Evolutionary conservation across 2,888 invertebrate genomes (phyloP).

Genomic region (Boloria selene): DNA sequence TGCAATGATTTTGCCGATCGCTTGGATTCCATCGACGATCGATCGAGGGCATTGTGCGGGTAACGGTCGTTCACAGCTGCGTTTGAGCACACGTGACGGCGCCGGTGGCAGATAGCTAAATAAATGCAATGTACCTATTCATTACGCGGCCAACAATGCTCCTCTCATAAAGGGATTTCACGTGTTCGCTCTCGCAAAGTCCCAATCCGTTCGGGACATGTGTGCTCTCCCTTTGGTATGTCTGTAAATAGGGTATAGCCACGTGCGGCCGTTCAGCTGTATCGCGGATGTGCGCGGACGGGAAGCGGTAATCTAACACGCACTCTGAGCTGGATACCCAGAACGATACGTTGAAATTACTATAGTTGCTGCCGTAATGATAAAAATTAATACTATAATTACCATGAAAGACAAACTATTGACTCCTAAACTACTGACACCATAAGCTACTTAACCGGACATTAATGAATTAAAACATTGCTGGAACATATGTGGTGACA

Average conservation of each 20-base stretch:
- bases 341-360: conserved; percentile 46
- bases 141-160: conserved; percentile 78
- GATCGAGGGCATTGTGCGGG: conserved; percentile 82
- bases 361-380: conserved; percentile 20
- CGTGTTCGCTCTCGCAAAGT: conserved; percentile 79
- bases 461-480: conserved; percentile 78
- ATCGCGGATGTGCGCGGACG: conserved; percentile 78
- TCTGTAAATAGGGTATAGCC: conserved; percentile 82
- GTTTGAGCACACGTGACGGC: conserved; percentile 76
- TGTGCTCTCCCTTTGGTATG: conserved; percentile 78
- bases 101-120: conserved; percentile 81
- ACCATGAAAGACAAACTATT: neutral
- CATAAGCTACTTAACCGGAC: conserved; percentile 62
- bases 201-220: conserved; percentile 81
- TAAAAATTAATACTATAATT: conserved; percentile 7
- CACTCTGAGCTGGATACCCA: conserved; percentile 54
- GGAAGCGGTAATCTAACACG: conserved; percentile 80
- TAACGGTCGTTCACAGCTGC: conserved; percentile 82
- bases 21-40: conserved; percentile 75
- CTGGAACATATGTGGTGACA: conserved; percentile 78
- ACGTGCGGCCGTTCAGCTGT: conserved; percentile 81
- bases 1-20: conserved; percentile 74
- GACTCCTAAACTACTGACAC: conserved; percentile 50
- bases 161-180: conserved; percentile 81
- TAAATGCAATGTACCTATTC: conserved; percentile 81